Conservation (phyloP, 1,140 invertebrate species). For the Zaprionus camerounensis region DNA sequence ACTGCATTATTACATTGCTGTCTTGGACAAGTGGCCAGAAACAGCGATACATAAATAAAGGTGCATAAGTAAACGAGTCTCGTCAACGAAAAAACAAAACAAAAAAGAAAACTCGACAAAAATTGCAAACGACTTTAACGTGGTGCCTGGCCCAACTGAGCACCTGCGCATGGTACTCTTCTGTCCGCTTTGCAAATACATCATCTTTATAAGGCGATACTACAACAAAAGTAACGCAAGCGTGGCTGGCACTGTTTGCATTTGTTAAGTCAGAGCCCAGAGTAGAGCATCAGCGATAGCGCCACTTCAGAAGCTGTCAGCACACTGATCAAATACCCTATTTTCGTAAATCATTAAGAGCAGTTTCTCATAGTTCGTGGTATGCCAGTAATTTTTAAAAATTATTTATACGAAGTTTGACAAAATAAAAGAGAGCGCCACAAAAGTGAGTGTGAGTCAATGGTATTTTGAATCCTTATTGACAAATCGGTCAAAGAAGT, state of each 20-base stretch:
- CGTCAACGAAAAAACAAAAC: slow-evolving; percentile 39
- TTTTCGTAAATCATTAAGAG: not conserved
- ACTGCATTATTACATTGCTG: slow-evolving; percentile 61
- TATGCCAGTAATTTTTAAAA: not conserved
- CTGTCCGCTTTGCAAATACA: slow-evolving; percentile 29
- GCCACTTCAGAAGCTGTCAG: slow-evolving; percentile 26
- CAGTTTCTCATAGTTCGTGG: not conserved
- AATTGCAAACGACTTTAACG: slow-evolving; percentile 35
- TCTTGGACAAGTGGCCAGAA: slow-evolving; percentile 50
- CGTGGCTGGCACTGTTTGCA: slow-evolving; percentile 25
- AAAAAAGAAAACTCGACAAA: slow-evolving; percentile 51
- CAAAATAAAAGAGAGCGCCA: too few relatives aligned
- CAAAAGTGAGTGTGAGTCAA: too few relatives aligned
- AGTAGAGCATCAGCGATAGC: not conserved
- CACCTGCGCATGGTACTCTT: slow-evolving; percentile 14
- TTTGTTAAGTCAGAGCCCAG: slow-evolving; percentile 17
- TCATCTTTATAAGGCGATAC: slow-evolving; percentile 16
- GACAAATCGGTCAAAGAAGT: too few relatives aligned
- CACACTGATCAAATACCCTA: slow-evolving; percentile 22
- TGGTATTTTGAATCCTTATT: too few relatives aligned
- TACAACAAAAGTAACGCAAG: not conserved
- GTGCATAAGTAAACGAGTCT: slow-evolving; percentile 58
- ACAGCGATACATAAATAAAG: slow-evolving; percentile 70
- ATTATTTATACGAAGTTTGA: too few relatives aligned
- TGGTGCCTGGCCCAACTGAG: slow-evolving; percentile 27